Percentiles rank a stretch among this genome's conserved stretches.
phyloP scores from a whole-genome alignment of 2,888 invertebrate genomes.

The Sinodicranocentrus sp. region DNA sequence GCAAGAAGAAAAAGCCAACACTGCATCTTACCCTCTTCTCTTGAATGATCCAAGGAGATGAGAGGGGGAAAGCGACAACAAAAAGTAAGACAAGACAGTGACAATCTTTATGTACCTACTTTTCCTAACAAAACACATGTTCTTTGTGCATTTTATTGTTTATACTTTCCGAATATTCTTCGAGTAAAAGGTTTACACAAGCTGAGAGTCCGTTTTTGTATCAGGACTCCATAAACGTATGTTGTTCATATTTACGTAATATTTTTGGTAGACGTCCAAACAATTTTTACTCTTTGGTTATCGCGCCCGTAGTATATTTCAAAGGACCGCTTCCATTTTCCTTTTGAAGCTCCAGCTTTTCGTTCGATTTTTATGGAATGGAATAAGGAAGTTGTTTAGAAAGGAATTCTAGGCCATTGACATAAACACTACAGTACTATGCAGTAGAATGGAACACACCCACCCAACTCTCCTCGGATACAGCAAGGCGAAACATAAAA shows the following conservation, averaged over 20 bases:
- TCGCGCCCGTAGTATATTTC: too few relatives aligned
- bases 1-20: neutral
- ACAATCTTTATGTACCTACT: conserved; percentile 19
- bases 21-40: conserved; percentile 23
- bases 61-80: conserved; percentile 18
- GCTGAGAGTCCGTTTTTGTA: neutral
- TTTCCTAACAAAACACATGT: conserved; percentile 9
- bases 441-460: too few relatives aligned
- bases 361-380: conserved; percentile 35
- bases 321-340: conserved; percentile 5
- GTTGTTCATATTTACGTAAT: conserved; percentile 17
- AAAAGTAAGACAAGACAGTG: conserved; percentile 34
- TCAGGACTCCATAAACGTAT: neutral
- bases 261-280: conserved; percentile 34
- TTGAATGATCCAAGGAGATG: neutral
- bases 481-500: conserved; percentile 4
- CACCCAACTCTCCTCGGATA: too few relatives aligned
- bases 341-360: neutral
- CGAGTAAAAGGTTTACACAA: neutral
- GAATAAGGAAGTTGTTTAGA: conserved; percentile 36
- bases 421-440: conserved; percentile 6
- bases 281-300: neutral
- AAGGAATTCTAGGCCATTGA: conserved; percentile 36
- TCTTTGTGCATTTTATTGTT: conserved; percentile 1
- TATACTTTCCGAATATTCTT: neutral